Percentiles rank a stretch among this genome's conserved stretches.
Evolutionary conservation across 2,113 vertebrate genomes (phyloP).

Genomic region (Rhynchomys soricoides): DNA sequence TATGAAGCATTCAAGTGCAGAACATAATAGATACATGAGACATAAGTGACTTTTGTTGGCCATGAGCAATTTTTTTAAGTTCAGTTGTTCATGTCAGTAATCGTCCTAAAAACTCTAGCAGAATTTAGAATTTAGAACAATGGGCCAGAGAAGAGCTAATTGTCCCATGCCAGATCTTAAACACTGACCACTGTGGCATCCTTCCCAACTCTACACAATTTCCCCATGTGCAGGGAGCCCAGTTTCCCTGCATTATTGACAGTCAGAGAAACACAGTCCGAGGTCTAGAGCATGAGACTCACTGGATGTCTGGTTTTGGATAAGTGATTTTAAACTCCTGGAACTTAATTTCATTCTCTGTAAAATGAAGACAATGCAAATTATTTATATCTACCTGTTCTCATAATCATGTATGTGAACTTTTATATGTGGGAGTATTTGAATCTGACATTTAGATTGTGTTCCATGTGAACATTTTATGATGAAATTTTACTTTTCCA

Average conservation of each 20-base stretch:
- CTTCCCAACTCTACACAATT: background rate
- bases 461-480: conserved; percentile 2
- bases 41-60: conserved; percentile 27
- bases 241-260: background rate
- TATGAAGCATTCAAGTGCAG: background rate
- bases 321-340: background rate
- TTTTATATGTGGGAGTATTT: background rate
- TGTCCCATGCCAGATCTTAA: background rate
- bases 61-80: background rate
- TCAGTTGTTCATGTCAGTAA: background rate
- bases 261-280: background rate
- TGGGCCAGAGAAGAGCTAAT: background rate
- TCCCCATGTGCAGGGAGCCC: background rate
- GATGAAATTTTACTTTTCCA: conserved; percentile 20
- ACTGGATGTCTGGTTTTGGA: background rate
- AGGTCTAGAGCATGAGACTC: background rate
- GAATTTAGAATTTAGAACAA: background rate
- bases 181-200: background rate
- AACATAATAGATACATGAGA: background rate
- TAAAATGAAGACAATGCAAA: background rate
- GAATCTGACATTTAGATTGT: conserved; percentile 20
- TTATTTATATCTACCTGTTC: background rate
- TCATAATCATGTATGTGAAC: background rate
- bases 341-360: background rate
- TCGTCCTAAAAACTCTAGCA: background rate